Evolutionary conservation across 1,140 invertebrate genomes (phyloP), one percentile per base, ranked within the genome.

Genomic region (Drosophila yakuba): DNA sequence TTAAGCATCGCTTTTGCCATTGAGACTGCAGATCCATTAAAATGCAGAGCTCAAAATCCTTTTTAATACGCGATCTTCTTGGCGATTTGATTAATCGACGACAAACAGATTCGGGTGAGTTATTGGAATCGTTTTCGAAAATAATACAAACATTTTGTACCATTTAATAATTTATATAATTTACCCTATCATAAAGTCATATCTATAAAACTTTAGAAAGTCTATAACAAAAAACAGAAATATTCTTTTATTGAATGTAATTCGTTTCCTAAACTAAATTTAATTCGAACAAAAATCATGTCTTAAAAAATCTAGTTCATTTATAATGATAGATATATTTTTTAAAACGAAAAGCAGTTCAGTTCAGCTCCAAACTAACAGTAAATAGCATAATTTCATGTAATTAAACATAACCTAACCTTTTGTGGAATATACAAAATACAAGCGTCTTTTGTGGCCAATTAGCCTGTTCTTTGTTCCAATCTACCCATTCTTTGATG

Each of bases 21-120:
- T 10, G 11, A 3, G 4, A 45, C 17, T 20, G 43, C 15, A 14
- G 11, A 32, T 10, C 15, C 48, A 94, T 94, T 93, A 95, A 95
- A 91, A 95, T 96, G 92, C 95, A 96, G 92, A 94, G 93, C 71
- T 95, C 96, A 71, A 96, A 96, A 85, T 96, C 96, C 2, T 96
- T 96, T 91, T 91, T 96, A 14, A 96, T 96, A 64, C 94, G 95
- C 74, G 96, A 96, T 92, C 94, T 96, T 15, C 93, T 96, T 14
- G 95, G 96, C 2, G 96, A 96, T 80, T 95, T 96, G 50, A 93
- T 96, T 64, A 93, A 93, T 39, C 94, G 94, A 15, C 94, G 93
- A 39, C 94, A 93, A 51, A 88, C 91, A 45, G 90, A 91, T 63
- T 88, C 79, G 12, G 90, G 86, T 91, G 39, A 67, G 81, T 63